Base-by-base conservation (phyloP, 92 coral and sea anemone genomes). In the Parazoanthus darwini region DNA sequence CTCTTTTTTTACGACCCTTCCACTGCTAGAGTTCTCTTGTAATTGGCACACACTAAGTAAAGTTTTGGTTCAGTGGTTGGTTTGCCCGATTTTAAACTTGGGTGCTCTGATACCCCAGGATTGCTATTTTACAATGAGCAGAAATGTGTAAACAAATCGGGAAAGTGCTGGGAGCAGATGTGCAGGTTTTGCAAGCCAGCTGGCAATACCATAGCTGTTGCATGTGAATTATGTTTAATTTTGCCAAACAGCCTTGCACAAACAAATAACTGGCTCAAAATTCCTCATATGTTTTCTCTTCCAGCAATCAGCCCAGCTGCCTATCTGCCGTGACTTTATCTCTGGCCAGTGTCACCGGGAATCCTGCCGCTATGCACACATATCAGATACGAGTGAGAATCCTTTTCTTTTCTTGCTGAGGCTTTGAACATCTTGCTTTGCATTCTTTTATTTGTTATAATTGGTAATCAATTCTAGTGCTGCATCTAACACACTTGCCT, bases 261-360 rank as follows among this genome's bases (percentile, higher is more conserved):
- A 35, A 72, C 50, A 18, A 82, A 42, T 82, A 82, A 68, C 86
- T 82, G 86, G 72, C 86, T 82, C 39, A 82, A 82, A 70, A 92
- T 89, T 68, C 85, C 90, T 92, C 89, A 68, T 94, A 87, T 94
- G 89, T 93, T 94, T 94, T 88, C 92, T 91, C 93, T 91, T 86
- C 92, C 98, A 94, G 98, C 95, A 95, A 78, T 88, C 98, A 88
- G 93, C 91, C 94, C 96, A 93, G 92, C 93, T 95, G 90, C 99
- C 99, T 79, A 96, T 97, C 82, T 97, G 99, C 93, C 98, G 99
- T 74, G 99, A 97, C 94, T 94, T 81, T 94, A 91, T 88, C 92
- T 88, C 98, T 90, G 99, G 99, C 95, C 98, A 95, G 96, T 97
- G 99, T 89, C 95, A 96, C 94, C 92, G 99, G 91, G 99, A 97